Evolutionary conservation across 2,888 invertebrate genomes (phyloP).

Genomic region (Cantharis flavilabris): DNA sequence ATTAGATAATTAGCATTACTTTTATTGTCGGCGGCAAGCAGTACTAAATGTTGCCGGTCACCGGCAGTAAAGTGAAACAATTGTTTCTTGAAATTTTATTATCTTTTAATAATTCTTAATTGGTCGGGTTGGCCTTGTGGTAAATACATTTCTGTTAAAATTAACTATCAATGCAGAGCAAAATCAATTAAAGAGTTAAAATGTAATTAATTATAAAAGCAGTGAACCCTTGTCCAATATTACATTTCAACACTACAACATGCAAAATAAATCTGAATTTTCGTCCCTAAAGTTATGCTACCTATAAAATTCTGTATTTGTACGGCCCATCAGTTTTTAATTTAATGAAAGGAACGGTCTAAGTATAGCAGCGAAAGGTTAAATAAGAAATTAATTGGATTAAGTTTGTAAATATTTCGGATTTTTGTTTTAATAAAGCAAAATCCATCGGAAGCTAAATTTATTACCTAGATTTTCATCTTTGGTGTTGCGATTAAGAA

Average conservation of each 20-base stretch:
- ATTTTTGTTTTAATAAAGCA: conserved; percentile 31
- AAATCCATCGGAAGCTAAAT: conserved; percentile 31
- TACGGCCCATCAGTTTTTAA: background rate
- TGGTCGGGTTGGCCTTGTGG: too few species aligned
- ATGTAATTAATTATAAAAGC: background rate
- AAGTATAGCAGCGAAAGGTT: background rate
- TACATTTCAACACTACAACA: background rate
- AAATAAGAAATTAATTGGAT: conserved; percentile 28
- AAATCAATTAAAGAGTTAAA: background rate
- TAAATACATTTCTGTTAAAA: background rate
- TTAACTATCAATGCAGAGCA: conserved; percentile 1
- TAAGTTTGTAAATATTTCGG: conserved; percentile 27
- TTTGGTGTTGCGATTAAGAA: conserved; percentile 32
- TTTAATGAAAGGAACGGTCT: background rate
- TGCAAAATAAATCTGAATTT: background rate
- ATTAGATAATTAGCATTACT: too few species aligned
- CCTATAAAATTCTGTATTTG: background rate
- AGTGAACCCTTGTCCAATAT: conserved; percentile 9
- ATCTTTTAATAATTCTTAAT: too few species aligned
- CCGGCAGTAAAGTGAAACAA: too few species aligned
- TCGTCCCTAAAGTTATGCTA: background rate
- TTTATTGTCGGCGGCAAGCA: too few species aligned
- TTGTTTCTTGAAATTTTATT: too few species aligned
- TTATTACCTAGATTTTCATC: conserved; percentile 32
- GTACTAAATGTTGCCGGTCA: too few species aligned